Percentiles rank a stretch among this genome's conserved stretches.
Conservation (phyloP, 2,888 invertebrate species). For the Dendrolimus houi region DNA sequence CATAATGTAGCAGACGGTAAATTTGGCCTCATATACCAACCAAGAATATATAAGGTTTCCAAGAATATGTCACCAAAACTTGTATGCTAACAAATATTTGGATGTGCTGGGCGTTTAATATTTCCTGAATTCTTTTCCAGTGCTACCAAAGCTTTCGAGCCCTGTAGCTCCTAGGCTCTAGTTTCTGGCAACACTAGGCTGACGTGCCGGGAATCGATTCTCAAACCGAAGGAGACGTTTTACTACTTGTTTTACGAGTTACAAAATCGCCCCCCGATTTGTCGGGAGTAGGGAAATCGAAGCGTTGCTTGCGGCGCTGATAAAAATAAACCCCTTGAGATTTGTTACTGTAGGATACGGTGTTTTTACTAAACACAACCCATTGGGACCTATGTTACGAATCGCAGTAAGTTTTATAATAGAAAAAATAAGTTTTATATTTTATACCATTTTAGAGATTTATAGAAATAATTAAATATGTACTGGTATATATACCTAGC, state of each 20-base stretch:
- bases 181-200: conserved; percentile 12
- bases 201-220: conserved; percentile 39
- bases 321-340: conserved; percentile 46
- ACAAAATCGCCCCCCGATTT: conserved; percentile 44
- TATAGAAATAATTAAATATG: no score
- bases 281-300: conserved; percentile 27
- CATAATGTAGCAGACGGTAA: no score
- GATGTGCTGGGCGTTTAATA: no score
- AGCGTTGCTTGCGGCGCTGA: conserved; percentile 27
- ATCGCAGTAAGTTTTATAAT: conserved; percentile 20
- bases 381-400: conserved; percentile 17
- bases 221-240: conserved; percentile 44
- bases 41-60: no score
- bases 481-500: no score
- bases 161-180: neutral
- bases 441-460: no score
- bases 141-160: neutral
- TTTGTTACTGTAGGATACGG: conserved; percentile 25
- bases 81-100: no score
- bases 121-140: no score
- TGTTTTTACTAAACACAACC: conserved; percentile 19
- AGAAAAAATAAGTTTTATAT: no score
- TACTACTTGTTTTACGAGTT: conserved; percentile 54
- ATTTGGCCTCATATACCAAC: no score
- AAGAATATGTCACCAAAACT: no score